These are phyloP conservation scores for Plebejus argus DNA, from an alignment of 2,888 invertebrate species.

Conservation along the genomic window DNA sequence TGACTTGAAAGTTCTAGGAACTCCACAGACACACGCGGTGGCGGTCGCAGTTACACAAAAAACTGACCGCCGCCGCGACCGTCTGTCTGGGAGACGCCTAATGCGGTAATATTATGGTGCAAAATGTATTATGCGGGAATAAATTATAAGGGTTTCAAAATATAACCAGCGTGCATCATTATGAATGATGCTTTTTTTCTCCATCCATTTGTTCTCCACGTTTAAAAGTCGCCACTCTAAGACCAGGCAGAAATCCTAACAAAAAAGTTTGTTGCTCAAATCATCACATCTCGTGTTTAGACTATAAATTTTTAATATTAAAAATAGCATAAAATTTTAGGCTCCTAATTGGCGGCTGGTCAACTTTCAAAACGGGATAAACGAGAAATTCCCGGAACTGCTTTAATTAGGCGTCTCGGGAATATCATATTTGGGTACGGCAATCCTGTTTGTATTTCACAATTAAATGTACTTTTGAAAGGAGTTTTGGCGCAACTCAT, in stretches of 20 bases:
- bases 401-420: slow-evolving; percentile 4
- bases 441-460: slow-evolving; percentile 12
- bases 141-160: too few species aligned
- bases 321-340: background rate
- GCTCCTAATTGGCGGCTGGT: background rate
- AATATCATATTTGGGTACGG: slow-evolving; percentile 12
- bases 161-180: too few species aligned
- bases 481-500: slow-evolving; percentile 28
- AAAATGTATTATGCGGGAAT: background rate
- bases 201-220: too few species aligned
- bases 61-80: too few species aligned
- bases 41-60: too few species aligned
- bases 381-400: background rate
- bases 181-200: too few species aligned
- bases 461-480: slow-evolving; percentile 25
- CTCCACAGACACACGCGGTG: too few species aligned
- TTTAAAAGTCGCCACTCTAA: too few species aligned
- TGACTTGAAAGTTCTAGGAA: too few species aligned
- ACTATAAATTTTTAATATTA: background rate
- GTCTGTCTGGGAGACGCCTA: too few species aligned
- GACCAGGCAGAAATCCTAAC: too few species aligned
- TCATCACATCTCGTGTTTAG: background rate
- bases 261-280: background rate
- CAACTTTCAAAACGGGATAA: background rate
- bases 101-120: background rate